These are phyloP conservation scores for Apodemus sylvaticus DNA, from an alignment of 2,113 vertebrate species.

Conservation along the genomic window DNA sequence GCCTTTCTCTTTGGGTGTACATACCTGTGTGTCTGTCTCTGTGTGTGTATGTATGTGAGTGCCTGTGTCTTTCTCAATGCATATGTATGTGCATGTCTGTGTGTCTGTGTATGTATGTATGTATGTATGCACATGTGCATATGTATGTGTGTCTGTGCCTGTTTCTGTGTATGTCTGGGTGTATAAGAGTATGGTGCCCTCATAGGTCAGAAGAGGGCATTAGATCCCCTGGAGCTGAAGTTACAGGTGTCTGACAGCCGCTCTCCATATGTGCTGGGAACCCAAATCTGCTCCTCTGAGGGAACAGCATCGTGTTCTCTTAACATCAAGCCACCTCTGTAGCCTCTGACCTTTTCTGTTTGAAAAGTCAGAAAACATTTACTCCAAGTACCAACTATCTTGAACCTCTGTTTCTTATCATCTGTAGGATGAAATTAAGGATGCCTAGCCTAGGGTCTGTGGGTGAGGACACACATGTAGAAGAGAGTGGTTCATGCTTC, in stretches of 20 bases:
- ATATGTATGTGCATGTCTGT: background rate
- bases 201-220: background rate
- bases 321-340: background rate
- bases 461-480: fast-evolving
- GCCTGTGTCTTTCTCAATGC: background rate
- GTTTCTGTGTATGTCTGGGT: background rate
- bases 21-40: background rate
- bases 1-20: background rate
- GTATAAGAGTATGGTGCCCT: background rate
- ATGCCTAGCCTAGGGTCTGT: fast-evolving
- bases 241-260: background rate
- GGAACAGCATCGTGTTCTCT: background rate
- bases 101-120: background rate
- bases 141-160: background rate
- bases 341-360: background rate
- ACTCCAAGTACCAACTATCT: background rate
- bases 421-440: background rate
- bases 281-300: background rate
- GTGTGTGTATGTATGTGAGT: background rate
- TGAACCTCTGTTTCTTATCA: background rate
- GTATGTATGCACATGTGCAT: background rate
- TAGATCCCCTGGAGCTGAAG: background rate
- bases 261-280: background rate
- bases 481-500: fast-evolving
- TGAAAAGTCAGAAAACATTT: background rate